phyloP scores from a whole-genome alignment of 2,888 invertebrate species.

The Gisinianus flammeolus region DNA sequence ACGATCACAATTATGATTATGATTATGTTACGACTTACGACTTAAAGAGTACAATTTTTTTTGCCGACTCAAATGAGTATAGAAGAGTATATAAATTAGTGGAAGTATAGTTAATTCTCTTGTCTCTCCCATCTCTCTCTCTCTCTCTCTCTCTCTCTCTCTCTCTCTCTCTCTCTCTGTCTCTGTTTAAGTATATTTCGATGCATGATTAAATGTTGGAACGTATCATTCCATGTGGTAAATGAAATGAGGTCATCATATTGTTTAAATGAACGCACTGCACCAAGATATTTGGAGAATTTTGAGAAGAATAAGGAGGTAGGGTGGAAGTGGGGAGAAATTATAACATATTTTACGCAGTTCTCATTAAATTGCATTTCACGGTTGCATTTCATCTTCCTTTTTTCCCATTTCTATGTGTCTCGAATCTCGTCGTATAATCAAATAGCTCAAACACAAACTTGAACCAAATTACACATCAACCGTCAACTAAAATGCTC shows the following conservation, averaged over 20 bases:
- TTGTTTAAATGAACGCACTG: background rate
- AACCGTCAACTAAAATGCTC: too few species aligned
- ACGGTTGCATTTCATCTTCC: conserved; percentile 13
- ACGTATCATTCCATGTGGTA: background rate
- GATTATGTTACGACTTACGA: too few species aligned
- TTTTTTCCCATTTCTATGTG: background rate
- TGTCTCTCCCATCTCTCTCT: background rate
- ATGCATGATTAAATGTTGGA: conserved; percentile 17
- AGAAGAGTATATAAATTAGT: background rate
- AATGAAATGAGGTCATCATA: conserved; percentile 18
- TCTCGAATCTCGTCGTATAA: too few species aligned
- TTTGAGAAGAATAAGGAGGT: background rate
- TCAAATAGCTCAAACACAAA: too few species aligned
- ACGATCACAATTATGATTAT: background rate
- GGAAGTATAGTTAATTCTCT: background rate
- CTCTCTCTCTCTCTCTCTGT: too few species aligned
- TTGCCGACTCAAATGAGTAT: background rate
- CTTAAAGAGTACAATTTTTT: background rate
- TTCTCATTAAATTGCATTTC: conserved; percentile 16
- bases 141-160: too few species aligned
- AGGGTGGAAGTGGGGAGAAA: background rate
- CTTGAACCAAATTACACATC: too few species aligned
- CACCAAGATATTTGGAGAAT: background rate
- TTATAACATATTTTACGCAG: background rate
- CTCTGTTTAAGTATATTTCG: too few species aligned